phyloP scores from a whole-genome alignment of 2,113 vertebrate species.

The Ctenodactylus gundi region DNA sequence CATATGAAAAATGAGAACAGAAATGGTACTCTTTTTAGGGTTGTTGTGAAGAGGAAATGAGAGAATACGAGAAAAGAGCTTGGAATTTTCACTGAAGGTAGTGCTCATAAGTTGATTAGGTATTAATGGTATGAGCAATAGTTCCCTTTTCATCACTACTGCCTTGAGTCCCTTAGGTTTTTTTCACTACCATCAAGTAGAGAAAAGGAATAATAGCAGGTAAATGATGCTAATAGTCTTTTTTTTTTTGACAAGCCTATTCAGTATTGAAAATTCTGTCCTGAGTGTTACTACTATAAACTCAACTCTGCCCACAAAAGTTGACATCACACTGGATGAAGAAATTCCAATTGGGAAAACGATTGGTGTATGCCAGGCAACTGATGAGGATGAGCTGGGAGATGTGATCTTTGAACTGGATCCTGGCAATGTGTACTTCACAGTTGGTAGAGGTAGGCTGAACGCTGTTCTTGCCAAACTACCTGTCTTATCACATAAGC shows the following conservation, averaged over 20 bases:
- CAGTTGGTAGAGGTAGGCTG: conserved; percentile 65
- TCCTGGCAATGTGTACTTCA: conserved; percentile 67
- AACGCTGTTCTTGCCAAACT: background rate
- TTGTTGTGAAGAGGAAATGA: background rate
- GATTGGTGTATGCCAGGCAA: conserved; percentile 62
- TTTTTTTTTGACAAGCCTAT: conserved; percentile 66
- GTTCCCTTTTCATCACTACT: background rate
- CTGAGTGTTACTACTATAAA: conserved; percentile 37
- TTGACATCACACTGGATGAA: conserved; percentile 66
- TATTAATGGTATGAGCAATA: background rate
- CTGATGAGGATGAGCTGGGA: conserved; percentile 61
- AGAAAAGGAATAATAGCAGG: background rate
- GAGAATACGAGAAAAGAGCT: background rate
- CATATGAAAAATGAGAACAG: background rate
- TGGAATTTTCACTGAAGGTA: background rate
- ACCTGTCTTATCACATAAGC: background rate
- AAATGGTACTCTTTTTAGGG: background rate
- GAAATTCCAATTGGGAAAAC: conserved; percentile 73
- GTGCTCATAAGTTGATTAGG: background rate
- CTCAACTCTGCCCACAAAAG: conserved; percentile 31
- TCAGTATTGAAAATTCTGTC: conserved; percentile 54
- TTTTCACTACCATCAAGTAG: background rate
- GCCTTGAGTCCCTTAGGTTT: background rate
- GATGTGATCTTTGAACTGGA: conserved; percentile 65
- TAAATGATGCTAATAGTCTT: background rate